These are phyloP conservation scores for Malacosoma neustria DNA, from an alignment of 2,888 invertebrate genomes.

Conservation along the genomic window DNA sequence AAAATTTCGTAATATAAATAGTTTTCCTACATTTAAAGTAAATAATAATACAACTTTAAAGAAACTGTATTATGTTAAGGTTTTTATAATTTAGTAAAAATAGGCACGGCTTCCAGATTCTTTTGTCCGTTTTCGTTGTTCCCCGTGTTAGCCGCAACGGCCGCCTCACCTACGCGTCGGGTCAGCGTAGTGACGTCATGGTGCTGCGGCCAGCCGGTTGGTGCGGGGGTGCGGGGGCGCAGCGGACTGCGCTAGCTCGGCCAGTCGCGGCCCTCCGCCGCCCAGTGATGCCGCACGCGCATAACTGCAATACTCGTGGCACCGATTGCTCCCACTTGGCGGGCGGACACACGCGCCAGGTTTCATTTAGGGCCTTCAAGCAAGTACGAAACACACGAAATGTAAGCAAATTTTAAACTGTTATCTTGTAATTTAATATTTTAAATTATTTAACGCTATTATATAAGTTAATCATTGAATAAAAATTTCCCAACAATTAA, in stretches of 20 bases:
- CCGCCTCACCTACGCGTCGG: not conserved
- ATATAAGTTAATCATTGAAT: not conserved
- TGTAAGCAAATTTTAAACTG: not conserved
- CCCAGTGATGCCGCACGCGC: constrained; percentile 45
- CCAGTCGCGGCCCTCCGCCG: constrained; percentile 49
- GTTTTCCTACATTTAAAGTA: too few species aligned
- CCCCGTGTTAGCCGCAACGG: constrained; percentile 3
- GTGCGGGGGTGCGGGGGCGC: constrained; percentile 22
- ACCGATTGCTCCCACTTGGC: constrained; percentile 57
- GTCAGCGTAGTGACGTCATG: constrained; percentile 32
- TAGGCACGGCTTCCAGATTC: not conserved
- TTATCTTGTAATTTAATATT: not conserved
- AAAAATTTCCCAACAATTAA: not conserved
- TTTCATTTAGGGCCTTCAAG: constrained; percentile 12
- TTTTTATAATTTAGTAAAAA: not conserved
- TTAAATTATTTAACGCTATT: not conserved
- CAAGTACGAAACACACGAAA: constrained; percentile 1
- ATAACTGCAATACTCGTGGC: constrained; percentile 42
- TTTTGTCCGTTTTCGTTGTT: not conserved
- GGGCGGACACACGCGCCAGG: constrained; percentile 25
- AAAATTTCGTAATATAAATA: too few species aligned
- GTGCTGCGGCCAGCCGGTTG: not conserved
- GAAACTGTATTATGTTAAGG: not conserved
- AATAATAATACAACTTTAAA: too few species aligned
- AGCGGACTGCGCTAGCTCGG: constrained; percentile 34